Evolutionary conservation across 2,797 vertebrate genomes (phyloP).

Genomic region (Acrossocheilus fasciatus): DNA sequence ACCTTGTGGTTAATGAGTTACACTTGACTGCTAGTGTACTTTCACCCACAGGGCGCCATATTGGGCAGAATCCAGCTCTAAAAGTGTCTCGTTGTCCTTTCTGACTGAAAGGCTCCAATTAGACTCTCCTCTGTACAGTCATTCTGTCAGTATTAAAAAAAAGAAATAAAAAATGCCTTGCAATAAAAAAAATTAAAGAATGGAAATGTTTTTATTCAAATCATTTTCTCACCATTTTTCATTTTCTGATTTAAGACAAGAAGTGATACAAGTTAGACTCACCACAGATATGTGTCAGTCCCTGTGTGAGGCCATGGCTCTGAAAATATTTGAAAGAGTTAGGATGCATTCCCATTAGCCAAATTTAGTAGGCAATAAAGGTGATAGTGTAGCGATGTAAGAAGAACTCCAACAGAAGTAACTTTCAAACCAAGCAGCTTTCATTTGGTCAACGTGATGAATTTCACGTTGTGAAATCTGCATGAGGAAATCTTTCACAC

Average conservation of each 20-base stretch:
- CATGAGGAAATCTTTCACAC: too few relatives aligned
- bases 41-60: constrained; percentile 25
- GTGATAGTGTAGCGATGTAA: too few relatives aligned
- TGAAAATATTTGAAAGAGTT: not conserved
- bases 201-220: too few relatives aligned
- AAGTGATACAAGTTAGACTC: not conserved
- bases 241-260: not conserved
- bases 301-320: not conserved
- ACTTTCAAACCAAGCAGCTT: too few relatives aligned
- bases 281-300: not conserved
- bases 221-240: too few relatives aligned
- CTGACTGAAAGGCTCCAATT: not conserved
- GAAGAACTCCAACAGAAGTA: too few relatives aligned
- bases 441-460: too few relatives aligned
- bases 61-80: constrained; percentile 25
- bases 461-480: too few relatives aligned
- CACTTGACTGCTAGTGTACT: constrained; percentile 22
- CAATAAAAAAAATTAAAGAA: not conserved
- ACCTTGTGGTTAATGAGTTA: constrained; percentile 56
- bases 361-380: too few relatives aligned
- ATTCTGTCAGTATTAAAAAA: not conserved
- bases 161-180: not conserved
- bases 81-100: constrained; percentile 30
- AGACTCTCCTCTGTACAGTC: not conserved
- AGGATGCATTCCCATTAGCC: not conserved